Percentiles rank a stretch among this genome's conserved stretches.
phyloP scores from a whole-genome alignment of 1,140 invertebrate species.

The Parapsyche elsis region DNA sequence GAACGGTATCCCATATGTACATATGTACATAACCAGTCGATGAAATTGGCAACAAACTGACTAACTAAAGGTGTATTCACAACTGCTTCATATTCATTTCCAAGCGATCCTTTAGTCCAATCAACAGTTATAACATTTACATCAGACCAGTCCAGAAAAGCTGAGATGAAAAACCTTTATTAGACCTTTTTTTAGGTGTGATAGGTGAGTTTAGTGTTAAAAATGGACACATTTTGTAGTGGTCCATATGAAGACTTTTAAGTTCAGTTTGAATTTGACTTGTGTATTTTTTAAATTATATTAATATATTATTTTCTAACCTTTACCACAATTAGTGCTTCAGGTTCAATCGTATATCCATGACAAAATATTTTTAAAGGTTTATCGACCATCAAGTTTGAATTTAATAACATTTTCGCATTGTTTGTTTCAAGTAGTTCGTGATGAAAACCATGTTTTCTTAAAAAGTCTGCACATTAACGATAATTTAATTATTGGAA shows the following conservation, averaged over 20 bases:
- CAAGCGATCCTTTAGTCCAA: constrained; percentile 43
- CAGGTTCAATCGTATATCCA: constrained; percentile 36
- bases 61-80: constrained; percentile 60
- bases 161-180: constrained; percentile 45
- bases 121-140: constrained; percentile 55
- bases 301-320: no score
- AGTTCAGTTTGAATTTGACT: no score
- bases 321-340: background rate
- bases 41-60: constrained; percentile 65
- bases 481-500: no score
- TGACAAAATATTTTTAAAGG: constrained; percentile 44
- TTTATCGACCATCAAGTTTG: constrained; percentile 31
- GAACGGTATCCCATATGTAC: no score
- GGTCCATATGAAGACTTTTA: no score
- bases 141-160: constrained; percentile 59
- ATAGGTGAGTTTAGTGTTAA: no score
- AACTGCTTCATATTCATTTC: constrained; percentile 60
- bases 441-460: no score
- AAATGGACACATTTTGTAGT: no score
- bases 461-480: no score
- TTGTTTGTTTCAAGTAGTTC: background rate
- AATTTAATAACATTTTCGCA: background rate
- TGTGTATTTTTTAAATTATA: no score
- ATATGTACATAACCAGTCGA: constrained; percentile 49
- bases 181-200: no score